phyloP scores from a whole-genome alignment of 2,888 invertebrate genomes.

The Sicus ferrugineus region DNA sequence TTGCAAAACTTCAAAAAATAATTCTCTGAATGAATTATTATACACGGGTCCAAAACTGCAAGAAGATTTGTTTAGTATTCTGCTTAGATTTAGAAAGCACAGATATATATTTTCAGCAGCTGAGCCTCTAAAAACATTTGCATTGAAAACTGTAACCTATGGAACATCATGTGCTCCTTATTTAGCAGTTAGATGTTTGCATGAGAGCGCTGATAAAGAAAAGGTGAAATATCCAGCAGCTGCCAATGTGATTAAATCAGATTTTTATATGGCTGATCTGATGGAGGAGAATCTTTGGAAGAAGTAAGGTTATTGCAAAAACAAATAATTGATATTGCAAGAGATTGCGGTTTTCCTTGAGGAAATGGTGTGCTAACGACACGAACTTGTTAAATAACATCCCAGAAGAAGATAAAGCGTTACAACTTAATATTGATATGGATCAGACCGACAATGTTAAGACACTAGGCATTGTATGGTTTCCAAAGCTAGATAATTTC shows the following conservation, averaged over 20 bases:
- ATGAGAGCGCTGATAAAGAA: constrained; percentile 15
- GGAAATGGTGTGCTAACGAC: constrained; percentile 23
- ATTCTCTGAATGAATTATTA: constrained; percentile 2
- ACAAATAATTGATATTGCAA: constrained; percentile 5
- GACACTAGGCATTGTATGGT: constrained; percentile 13
- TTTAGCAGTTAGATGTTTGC: neutral
- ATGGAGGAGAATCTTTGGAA: constrained; percentile 3
- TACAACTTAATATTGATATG: neutral
- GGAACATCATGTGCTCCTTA: constrained; percentile 13
- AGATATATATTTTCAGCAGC: neutral
- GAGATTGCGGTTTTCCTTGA: neutral
- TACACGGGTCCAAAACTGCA: no score
- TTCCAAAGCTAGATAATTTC: constrained; percentile 5
- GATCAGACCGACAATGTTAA: constrained; percentile 5
- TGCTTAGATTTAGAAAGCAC: no score
- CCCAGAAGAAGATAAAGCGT: neutral
- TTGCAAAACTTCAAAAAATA: no score
- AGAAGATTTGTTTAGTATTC: no score
- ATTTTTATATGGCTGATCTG: neutral
- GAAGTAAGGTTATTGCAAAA: neutral
- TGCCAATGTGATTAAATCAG: constrained; percentile 8
- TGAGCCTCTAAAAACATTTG: no score
- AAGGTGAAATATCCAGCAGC: constrained; percentile 42
- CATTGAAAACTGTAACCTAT: no score
- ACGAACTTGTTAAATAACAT: neutral